Base-by-base conservation (phyloP, 2,113 vertebrate species). In the Picathartes gymnocephalus region DNA sequence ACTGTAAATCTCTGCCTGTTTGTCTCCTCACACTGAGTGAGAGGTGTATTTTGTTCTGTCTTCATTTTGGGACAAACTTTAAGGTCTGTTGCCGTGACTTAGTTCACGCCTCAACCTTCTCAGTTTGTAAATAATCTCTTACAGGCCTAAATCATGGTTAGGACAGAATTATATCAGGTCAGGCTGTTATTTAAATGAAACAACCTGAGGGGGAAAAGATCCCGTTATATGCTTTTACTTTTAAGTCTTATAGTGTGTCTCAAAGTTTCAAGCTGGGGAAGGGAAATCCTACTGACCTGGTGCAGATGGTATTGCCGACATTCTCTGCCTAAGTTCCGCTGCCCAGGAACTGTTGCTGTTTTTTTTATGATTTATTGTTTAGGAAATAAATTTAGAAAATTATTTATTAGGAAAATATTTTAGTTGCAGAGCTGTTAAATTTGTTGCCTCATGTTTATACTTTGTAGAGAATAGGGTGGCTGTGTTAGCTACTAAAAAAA, bases 271-370 rank as follows among this genome's bases (percentile, higher is more conserved):
- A 11, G 10, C 40, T 73, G 74, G 33, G 85, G 39, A 71, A 45
- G 60, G 71, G 51, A 27, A 66, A 27, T 86, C 56, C 25, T 58
- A 0, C 42, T 48, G 85, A 7, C 19, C 44, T 8, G 22, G 9
- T n/a, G 10, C 42, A 61, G 61, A 3, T 39, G 58, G 2, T 30
- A 0, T 10, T 4, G 2, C 22, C 0, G 2, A 5, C 31, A 21
- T 42, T 16, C 13, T 28, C 39, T 79, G 30, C 7, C 0, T 2
- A 1, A 35, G 30, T 37, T 57, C 28, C 15, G 3, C 31, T 44
- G 69, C 35, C 17, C 25, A 19, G 20, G 23, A 68, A 10, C 42
- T 19, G 7, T 18, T 60, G 64, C 12, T 28, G 0, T 0, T 28
- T 82, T 56, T 42, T 66, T 3, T 4, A 42, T 47, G 8, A 57